Conservation (phyloP, 2,113 vertebrate genomes). For the Rhea americana region DNA sequence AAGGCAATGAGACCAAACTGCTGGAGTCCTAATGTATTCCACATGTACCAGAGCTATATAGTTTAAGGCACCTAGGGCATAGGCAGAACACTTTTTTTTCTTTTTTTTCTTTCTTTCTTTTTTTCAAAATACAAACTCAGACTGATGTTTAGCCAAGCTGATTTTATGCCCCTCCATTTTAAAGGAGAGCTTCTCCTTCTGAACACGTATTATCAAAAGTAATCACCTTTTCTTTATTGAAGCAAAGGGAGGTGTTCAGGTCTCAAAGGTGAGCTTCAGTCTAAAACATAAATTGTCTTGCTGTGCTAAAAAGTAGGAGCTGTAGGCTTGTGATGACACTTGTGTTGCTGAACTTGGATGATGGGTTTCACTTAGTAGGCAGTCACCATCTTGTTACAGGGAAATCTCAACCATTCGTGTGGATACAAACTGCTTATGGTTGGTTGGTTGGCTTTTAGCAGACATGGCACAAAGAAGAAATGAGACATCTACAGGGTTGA, state of each 20-base stretch:
- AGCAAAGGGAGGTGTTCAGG: neutral
- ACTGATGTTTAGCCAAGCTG: neutral
- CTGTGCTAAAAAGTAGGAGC: neutral
- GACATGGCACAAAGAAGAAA: constrained; percentile 73
- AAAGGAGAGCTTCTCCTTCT: neutral
- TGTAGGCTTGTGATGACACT: neutral
- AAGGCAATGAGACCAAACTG: neutral
- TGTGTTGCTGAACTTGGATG: neutral
- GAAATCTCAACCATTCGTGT: constrained; percentile 40
- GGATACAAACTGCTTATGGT: constrained; percentile 21
- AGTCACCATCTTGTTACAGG: constrained; percentile 66
- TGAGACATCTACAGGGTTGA: constrained; percentile 66
- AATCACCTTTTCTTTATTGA: neutral
- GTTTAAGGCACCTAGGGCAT: neutral
- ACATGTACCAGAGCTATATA: neutral
- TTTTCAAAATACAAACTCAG: neutral
- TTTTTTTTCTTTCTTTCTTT: neutral
- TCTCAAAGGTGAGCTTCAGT: neutral
- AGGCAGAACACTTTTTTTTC: neutral
- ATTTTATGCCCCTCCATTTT: neutral
- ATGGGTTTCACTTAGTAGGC: constrained; percentile 15
- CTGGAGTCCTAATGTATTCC: neutral
- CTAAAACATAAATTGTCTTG: neutral
- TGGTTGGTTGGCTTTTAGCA: constrained; percentile 59
- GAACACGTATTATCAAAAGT: neutral